phyloP scores from a whole-genome alignment of 2,888 invertebrate genomes.

The Orchestes rusci region DNA sequence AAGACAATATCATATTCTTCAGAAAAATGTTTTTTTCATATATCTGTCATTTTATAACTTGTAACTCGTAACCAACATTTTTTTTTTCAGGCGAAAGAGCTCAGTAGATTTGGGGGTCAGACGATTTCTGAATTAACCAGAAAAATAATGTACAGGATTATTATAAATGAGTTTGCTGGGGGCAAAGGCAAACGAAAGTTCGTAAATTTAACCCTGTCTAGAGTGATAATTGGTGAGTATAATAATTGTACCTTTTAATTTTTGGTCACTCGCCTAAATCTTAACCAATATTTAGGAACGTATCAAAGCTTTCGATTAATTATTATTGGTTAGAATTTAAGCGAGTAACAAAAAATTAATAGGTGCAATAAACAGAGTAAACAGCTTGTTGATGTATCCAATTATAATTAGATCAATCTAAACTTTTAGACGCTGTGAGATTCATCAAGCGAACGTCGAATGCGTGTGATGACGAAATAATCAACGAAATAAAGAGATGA shows the following conservation, averaged over 20 bases:
- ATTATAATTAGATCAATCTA: not conserved
- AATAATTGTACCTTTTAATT: not conserved
- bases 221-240: slow-evolving; percentile 9
- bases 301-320: not conserved
- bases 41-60: not conserved
- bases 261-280: not conserved
- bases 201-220: slow-evolving; percentile 2
- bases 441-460: slow-evolving; percentile 6
- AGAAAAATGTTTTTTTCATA: slow-evolving; percentile 1
- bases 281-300: not conserved
- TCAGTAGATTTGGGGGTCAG: slow-evolving; percentile 7
- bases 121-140: slow-evolving; percentile 7
- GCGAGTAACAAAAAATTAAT: not conserved
- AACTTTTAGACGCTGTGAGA: slow-evolving; percentile 7
- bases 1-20: slow-evolving; percentile 1
- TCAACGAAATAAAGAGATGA: slow-evolving; percentile 3
- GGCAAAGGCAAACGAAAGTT: slow-evolving; percentile 10
- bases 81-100: slow-evolving; percentile 8
- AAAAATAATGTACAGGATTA: slow-evolving; percentile 9
- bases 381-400: too few relatives aligned
- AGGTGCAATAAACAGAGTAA: too few relatives aligned
- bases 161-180: slow-evolving; percentile 7
- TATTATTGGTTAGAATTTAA: not conserved
- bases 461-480: slow-evolving; percentile 9
- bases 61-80: not conserved